Base-by-base conservation (phyloP, 2,797 vertebrate genomes). In the Acanthurus leucopareius region DNA sequence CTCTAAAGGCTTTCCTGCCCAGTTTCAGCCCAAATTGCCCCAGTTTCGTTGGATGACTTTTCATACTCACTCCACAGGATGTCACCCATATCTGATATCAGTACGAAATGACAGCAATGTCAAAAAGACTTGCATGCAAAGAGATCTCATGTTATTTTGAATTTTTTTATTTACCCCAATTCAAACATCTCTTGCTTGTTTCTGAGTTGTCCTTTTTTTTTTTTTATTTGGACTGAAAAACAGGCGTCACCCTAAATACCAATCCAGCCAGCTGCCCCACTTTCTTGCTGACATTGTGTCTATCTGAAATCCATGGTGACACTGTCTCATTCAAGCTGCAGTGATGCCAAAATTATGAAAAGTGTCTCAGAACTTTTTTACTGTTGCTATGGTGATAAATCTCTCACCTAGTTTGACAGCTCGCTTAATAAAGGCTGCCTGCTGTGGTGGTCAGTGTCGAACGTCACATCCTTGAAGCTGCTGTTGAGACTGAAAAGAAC, bases 221-320 rank as follows among this genome's bases (percentile, higher is more conserved):
- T 47, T 77, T 61, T 65, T 57, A 77, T 68, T 71, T 71, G 53
- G 74, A 61, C 45, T 72, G 28, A 20, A 77, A 73, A 40, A 59
- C 73, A 66, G 58, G 45, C 25, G 0, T 69, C 49, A 59, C 57
- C 28, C 70, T 47, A 73, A 64, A 80, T 59, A 79, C 68, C 49
- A 59, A 56, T 67, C 73, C 54, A 74, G 53, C 71, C 72, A 73
- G 47, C 75, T 82, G 83, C 59, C 62, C 74, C 77, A 71, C 70
- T 77, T 81, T 65, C 7, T 63, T 35, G 53, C 69, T 59, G 57
- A 53, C 42, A 0, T 22, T 17, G 38, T 73, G 53, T 66, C 69
- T 74, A 44, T 70, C 52, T 63, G 58, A 73, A 70, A 53, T 74
- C 78, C 70, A 70, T 80, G 69, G 70, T 35, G 83, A 76, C 74